These are phyloP conservation scores for Cricetomys ansorgei DNA, from an alignment of 2,113 vertebrate genomes.

Conservation along the genomic window DNA sequence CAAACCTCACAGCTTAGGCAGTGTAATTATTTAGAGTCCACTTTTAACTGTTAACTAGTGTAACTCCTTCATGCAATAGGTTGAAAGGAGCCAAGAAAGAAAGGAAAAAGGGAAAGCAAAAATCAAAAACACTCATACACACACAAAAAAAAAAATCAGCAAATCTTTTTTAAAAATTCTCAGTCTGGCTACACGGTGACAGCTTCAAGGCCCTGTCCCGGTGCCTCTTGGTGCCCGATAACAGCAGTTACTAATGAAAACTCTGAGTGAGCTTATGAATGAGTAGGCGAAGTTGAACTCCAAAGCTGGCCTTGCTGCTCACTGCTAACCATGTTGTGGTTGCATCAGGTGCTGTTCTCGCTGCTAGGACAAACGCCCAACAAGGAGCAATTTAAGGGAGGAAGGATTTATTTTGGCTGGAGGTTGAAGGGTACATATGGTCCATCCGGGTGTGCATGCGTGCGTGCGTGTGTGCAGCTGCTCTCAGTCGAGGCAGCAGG, in stretches of 20 bases:
- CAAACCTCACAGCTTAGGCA: slow-evolving; percentile 87
- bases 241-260: background rate
- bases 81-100: slow-evolving; percentile 84
- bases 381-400: background rate
- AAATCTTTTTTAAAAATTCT: background rate
- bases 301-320: background rate
- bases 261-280: background rate
- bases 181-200: background rate
- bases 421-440: background rate
- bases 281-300: background rate
- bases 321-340: too few relatives aligned
- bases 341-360: fast-evolving
- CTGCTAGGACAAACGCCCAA: background rate
- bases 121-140: background rate
- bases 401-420: background rate
- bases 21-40: slow-evolving; percentile 86
- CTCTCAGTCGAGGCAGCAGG: background rate
- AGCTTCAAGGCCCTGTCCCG: background rate
- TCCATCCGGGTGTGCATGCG: too few relatives aligned
- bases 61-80: slow-evolving; percentile 89
- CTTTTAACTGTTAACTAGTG: slow-evolving; percentile 86
- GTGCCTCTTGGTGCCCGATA: background rate
- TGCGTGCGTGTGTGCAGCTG: too few relatives aligned
- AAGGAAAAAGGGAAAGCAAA: background rate
- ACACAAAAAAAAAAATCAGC: background rate